Conservation (phyloP, 2,797 vertebrate species). For the Bradypus variegatus region DNA sequence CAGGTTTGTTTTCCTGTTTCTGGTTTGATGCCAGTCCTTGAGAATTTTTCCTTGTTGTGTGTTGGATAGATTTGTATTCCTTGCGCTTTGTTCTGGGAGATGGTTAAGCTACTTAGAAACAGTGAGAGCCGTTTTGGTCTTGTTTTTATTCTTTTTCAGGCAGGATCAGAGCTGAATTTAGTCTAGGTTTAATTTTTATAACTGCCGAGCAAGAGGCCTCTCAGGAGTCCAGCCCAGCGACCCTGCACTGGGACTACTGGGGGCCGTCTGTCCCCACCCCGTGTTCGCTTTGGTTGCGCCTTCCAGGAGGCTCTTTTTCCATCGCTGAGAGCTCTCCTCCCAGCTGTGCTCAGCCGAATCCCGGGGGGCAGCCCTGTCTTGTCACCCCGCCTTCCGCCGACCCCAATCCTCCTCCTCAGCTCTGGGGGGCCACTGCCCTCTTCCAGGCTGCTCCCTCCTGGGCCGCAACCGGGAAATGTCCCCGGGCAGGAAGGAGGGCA, state of each 20-base stretch:
- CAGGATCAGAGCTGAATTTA: background rate
- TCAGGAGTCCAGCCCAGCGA: background rate
- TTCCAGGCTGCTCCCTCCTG: too few relatives aligned
- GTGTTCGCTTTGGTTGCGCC: too few relatives aligned
- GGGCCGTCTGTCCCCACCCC: background rate
- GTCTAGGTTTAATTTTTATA: background rate
- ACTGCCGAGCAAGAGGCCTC: background rate
- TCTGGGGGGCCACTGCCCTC: background rate
- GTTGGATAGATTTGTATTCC: background rate
- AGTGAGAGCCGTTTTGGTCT: background rate
- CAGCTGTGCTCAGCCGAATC: too few relatives aligned
- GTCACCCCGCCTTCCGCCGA: too few relatives aligned
- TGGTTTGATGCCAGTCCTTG: background rate
- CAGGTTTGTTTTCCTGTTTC: constrained; percentile 14
- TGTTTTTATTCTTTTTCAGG: background rate
- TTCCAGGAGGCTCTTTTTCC: background rate
- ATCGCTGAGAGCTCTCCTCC: background rate
- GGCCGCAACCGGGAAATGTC: background rate
- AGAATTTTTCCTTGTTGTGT: background rate
- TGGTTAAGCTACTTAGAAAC: background rate
- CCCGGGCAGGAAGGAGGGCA: too few relatives aligned
- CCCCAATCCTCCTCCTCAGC: background rate
- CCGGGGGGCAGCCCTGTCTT: too few relatives aligned
- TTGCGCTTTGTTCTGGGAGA: background rate
- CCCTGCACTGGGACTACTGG: background rate